A percentile compares a stretch with the other conserved stretches of the same genome.
phyloP scores from a whole-genome alignment of 2,797 vertebrate genomes.

The Nyctibius grandis region DNA sequence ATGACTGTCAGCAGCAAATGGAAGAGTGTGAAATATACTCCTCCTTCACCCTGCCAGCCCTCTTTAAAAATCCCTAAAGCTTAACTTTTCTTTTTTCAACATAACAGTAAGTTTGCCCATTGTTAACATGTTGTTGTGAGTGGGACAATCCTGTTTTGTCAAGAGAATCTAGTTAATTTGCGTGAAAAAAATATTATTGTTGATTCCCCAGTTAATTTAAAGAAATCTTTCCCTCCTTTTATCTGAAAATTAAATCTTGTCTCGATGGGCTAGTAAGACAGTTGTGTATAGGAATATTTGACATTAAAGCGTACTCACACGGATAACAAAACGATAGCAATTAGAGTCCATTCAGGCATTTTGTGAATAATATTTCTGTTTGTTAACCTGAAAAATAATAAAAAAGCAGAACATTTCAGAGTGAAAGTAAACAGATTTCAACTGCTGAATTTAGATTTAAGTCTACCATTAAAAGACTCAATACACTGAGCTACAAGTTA shows the following conservation, averaged over 20 bases:
- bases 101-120: background rate
- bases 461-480: background rate
- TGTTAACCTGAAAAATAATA: constrained; percentile 75
- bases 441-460: background rate
- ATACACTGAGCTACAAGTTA: background rate
- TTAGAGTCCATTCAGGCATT: constrained; percentile 78
- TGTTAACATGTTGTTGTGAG: background rate
- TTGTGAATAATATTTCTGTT: constrained; percentile 81
- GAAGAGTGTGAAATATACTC: background rate
- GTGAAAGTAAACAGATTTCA: background rate
- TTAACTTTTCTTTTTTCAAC: background rate
- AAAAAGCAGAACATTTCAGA: background rate
- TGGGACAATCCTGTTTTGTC: background rate
- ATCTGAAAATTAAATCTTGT: background rate
- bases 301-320: constrained; percentile 72
- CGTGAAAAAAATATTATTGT: background rate
- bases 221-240: background rate
- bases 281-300: background rate
- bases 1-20: background rate
- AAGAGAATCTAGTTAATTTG: background rate
- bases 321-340: constrained; percentile 76
- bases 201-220: background rate
- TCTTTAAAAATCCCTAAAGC: background rate
- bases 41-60: background rate
- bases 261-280: background rate